A percentile compares a stretch with the other conserved stretches of the same genome.
Conservation (phyloP, 2,797 vertebrate genomes). For the Babyrousa celebensis region DNA sequence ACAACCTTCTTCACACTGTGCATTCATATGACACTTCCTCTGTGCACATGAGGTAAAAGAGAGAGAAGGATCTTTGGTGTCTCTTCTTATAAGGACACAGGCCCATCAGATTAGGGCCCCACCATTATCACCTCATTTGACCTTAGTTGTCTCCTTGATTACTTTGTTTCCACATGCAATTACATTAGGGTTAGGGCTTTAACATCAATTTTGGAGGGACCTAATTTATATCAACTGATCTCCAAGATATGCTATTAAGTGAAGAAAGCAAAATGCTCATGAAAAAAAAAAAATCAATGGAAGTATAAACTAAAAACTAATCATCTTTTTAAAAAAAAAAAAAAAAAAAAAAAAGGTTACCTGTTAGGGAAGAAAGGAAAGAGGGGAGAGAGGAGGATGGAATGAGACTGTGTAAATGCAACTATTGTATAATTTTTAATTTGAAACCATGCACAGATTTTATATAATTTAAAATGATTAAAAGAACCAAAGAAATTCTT, state of each 20-base stretch:
- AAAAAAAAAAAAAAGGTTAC: neutral
- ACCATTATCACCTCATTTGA: neutral
- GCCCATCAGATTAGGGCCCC: neutral
- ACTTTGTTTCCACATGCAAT: neutral
- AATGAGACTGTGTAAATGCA: neutral
- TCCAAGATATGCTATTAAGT: neutral
- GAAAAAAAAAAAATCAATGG: neutral
- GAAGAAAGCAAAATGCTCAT: constrained; percentile 13
- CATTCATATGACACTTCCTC: neutral
- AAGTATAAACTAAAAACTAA: constrained; percentile 19
- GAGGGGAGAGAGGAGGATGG: neutral
- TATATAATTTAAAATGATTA: neutral
- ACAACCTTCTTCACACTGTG: neutral
- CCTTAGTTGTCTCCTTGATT: neutral
- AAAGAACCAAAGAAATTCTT: neutral
- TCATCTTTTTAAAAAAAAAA: neutral
- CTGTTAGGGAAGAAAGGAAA: neutral
- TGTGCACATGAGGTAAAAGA: neutral
- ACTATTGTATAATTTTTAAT: neutral
- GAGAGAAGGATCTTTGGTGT: neutral
- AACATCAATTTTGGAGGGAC: neutral
- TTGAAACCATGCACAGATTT: neutral
- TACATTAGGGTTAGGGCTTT: neutral
- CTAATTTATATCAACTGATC: neutral
- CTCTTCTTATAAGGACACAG: neutral